A percentile compares a stretch with the other conserved stretches of the same genome.
Conservation (phyloP, 2,888 invertebrate genomes). For the Apoda limacodes region DNA sequence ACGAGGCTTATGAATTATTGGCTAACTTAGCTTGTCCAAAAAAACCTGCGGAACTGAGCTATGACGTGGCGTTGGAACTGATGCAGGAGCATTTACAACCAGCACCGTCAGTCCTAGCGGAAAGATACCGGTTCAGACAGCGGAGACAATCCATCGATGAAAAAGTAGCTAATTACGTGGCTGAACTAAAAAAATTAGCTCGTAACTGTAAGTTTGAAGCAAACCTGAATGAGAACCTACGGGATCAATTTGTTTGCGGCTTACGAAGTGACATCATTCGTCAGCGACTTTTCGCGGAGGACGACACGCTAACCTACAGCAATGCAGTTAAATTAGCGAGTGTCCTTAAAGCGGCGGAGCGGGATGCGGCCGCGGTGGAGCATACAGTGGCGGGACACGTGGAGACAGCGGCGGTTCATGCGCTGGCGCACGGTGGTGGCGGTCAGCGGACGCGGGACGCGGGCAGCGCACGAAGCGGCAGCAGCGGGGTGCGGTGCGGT, state of each 20-base stretch:
- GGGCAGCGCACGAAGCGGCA: too few relatives aligned
- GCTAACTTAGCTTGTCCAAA: conserved; percentile 17
- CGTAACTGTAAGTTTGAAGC: too few relatives aligned
- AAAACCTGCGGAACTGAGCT: conserved; percentile 13
- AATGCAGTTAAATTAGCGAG: conserved; percentile 9
- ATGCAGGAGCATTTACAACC: conserved; percentile 9
- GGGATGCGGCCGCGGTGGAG: conserved; percentile 8
- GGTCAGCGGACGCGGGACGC: too few relatives aligned
- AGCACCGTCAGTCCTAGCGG: conserved; percentile 7
- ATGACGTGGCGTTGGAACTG: conserved; percentile 1
- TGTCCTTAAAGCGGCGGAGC: conserved; percentile 13
- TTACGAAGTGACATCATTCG: too few relatives aligned
- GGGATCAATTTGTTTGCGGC: too few relatives aligned
- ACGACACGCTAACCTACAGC: conserved; percentile 8
- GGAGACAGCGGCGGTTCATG: neutral
- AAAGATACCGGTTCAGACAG: conserved; percentile 9
- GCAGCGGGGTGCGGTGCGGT: too few relatives aligned
- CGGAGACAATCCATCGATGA: conserved; percentile 3
- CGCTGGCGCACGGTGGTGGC: neutral
- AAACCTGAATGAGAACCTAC: too few relatives aligned
- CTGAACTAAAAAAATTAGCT: too few relatives aligned
- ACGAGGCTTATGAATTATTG: conserved; percentile 18
- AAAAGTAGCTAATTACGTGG: conserved; percentile 5
- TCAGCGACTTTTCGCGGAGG: too few relatives aligned
- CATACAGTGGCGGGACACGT: neutral